A percentile compares a stretch with the other conserved stretches of the same genome.
Evolutionary conservation across 1,140 invertebrate genomes (phyloP).

Genomic region (Pygmarrhopalites habei): DNA sequence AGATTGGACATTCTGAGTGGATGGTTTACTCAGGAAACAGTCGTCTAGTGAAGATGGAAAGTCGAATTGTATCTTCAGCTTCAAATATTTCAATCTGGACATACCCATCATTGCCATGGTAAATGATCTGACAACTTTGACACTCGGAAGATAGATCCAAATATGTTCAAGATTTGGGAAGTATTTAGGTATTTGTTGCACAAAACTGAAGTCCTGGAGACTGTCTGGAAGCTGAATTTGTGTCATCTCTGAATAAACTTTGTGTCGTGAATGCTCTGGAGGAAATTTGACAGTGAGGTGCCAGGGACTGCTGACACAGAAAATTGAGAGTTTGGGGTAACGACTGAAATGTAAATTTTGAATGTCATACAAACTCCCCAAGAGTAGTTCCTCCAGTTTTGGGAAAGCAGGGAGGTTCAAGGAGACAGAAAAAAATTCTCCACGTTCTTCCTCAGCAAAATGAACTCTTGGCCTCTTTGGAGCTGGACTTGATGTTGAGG

Average conservation of each 20-base stretch:
- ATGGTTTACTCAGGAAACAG: too few species aligned
- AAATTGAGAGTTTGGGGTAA: slow-evolving; percentile 7
- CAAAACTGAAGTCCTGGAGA: slow-evolving; percentile 15
- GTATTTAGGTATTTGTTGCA: slow-evolving; percentile 7
- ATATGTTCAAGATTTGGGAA: slow-evolving; percentile 2
- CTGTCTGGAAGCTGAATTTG: slow-evolving; percentile 24
- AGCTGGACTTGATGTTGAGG: too few species aligned
- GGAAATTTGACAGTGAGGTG: slow-evolving; percentile 19
- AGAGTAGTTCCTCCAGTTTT: background rate
- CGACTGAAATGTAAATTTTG: slow-evolving; percentile 12
- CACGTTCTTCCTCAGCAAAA: background rate
- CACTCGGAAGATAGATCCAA: slow-evolving; percentile 18
- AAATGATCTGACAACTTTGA: slow-evolving; percentile 16
- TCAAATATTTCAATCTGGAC: slow-evolving; percentile 14
- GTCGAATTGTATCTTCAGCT: slow-evolving; percentile 1
- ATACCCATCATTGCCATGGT: slow-evolving; percentile 10
- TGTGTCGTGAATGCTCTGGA: background rate
- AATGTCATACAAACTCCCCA: slow-evolving; percentile 23
- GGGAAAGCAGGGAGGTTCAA: slow-evolving; percentile 8
- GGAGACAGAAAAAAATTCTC: slow-evolving; percentile 5
- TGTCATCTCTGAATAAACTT: background rate
- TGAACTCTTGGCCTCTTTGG: too few species aligned
- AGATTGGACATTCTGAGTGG: too few species aligned
- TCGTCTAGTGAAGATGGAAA: too few species aligned
- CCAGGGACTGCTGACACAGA: slow-evolving; percentile 21